These are phyloP conservation scores for Australoheros scitulus DNA, from an alignment of 2,113 vertebrate species.

Conservation along the genomic window DNA sequence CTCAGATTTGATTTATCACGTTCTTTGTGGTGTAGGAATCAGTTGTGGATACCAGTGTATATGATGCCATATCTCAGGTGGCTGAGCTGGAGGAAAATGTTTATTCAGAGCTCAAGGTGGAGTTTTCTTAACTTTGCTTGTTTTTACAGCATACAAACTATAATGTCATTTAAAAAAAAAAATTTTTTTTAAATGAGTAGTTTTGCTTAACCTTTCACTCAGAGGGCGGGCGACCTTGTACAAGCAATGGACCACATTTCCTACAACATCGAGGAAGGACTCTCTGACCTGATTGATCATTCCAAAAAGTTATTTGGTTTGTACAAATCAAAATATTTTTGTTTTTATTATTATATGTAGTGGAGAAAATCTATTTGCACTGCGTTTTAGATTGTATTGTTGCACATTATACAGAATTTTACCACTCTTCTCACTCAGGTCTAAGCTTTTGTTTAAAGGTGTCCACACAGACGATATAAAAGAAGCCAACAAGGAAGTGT, in stretches of 20 bases:
- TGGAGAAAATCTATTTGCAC: neutral
- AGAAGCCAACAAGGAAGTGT: no score
- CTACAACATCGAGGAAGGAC: slow-evolving; percentile 54
- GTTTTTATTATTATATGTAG: neutral
- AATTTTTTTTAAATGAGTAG: neutral
- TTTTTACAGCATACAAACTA: neutral
- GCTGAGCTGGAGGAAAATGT: slow-evolving; percentile 71
- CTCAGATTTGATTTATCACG: neutral
- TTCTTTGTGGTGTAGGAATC: slow-evolving; percentile 64
- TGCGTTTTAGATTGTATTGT: neutral
- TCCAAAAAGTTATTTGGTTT: slow-evolving; percentile 56
- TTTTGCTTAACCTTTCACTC: neutral
- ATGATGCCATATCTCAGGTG: slow-evolving; percentile 72
- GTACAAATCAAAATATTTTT: slow-evolving; percentile 40
- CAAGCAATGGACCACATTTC: slow-evolving; percentile 64
- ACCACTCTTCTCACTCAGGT: neutral
- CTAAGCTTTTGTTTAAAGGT: neutral
- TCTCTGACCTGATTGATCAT: slow-evolving; percentile 53
- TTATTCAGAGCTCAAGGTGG: slow-evolving; percentile 72
- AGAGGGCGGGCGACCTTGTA: slow-evolving; percentile 56
- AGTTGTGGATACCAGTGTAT: slow-evolving; percentile 37
- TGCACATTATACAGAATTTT: neutral
- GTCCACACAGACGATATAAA: neutral
- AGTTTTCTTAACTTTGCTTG: neutral
- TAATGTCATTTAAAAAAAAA: no score